Evolutionary conservation across 2,113 vertebrate genomes (phyloP).

Genomic region (Corythornis vintsioides): DNA sequence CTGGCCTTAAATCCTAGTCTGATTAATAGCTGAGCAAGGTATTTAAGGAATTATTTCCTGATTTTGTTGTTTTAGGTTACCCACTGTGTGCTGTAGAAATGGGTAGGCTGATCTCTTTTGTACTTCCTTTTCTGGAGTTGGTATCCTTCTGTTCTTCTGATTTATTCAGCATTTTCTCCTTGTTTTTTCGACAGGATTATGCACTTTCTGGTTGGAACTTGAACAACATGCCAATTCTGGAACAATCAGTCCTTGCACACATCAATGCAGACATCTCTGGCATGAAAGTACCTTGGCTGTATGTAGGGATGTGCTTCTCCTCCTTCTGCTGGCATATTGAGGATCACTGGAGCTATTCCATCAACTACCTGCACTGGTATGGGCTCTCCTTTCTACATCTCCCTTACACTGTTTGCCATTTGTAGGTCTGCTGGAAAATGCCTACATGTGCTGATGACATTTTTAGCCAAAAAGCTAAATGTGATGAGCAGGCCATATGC

Average conservation of each 20-base stretch:
- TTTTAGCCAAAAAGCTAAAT: neutral
- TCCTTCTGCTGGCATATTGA: slow-evolving; percentile 99
- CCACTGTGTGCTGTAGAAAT: neutral
- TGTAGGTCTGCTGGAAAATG: neutral
- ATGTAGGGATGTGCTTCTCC: slow-evolving; percentile 98
- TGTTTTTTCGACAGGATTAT: slow-evolving; percentile 84
- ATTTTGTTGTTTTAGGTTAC: neutral
- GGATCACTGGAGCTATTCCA: slow-evolving; percentile 99
- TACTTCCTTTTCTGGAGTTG: neutral
- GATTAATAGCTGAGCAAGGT: neutral
- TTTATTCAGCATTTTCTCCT: neutral
- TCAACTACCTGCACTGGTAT: slow-evolving; percentile 98
- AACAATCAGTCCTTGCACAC: slow-evolving; percentile 95
- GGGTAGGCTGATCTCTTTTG: neutral
- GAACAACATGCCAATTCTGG: slow-evolving; percentile 98
- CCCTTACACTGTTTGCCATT: neutral
- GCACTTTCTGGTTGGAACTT: slow-evolving; percentile 97
- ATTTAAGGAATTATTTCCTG: neutral
- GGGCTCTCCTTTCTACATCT: neutral
- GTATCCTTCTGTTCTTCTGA: neutral
- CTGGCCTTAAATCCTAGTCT: neutral
- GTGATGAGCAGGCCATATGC: neutral
- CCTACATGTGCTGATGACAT: neutral
- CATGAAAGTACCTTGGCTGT: slow-evolving; percentile 99
- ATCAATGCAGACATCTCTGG: slow-evolving; percentile 98